phyloP scores from a whole-genome alignment of 2,113 vertebrate species.

The Ophiodon elongatus region DNA sequence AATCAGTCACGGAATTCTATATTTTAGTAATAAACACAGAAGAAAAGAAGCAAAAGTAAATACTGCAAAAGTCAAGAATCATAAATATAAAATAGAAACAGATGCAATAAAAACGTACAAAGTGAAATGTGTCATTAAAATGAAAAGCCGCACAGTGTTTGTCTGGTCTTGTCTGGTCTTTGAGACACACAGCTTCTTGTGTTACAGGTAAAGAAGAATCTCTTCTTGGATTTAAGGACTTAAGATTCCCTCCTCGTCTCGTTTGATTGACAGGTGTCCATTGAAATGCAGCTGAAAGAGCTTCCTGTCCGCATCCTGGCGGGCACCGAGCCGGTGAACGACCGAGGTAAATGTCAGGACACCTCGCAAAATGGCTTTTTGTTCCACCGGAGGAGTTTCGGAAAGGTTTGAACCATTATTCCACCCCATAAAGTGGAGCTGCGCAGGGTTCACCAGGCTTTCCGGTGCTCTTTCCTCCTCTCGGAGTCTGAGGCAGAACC shows the following conservation, averaged over 20 bases:
- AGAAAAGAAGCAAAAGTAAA: too few relatives aligned
- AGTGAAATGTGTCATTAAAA: too few relatives aligned
- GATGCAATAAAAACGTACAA: too few relatives aligned
- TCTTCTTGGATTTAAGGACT: background rate
- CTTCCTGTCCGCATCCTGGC: slow-evolving; percentile 43
- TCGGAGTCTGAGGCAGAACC: background rate
- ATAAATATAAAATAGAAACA: too few relatives aligned
- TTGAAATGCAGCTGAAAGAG: slow-evolving; percentile 52
- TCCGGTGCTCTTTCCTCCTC: background rate
- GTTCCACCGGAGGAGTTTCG: slow-evolving; percentile 30
- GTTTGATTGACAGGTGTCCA: slow-evolving; percentile 65
- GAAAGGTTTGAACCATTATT: slow-evolving; percentile 56
- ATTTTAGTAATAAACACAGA: too few relatives aligned
- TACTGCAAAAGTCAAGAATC: too few relatives aligned
- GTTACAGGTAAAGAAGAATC: background rate
- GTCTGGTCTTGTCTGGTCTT: too few relatives aligned
- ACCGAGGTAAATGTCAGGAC: slow-evolving; percentile 71
- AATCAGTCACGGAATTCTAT: too few relatives aligned
- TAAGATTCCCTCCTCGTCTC: background rate
- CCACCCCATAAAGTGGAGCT: slow-evolving; percentile 9
- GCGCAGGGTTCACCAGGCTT: background rate
- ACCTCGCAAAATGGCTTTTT: slow-evolving; percentile 45
- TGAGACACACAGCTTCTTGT: too few relatives aligned
- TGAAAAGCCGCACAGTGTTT: too few relatives aligned
- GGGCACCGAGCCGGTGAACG: slow-evolving; percentile 41